phyloP scores from a whole-genome alignment of 2,888 invertebrate genomes.

The Sipha maydis region DNA sequence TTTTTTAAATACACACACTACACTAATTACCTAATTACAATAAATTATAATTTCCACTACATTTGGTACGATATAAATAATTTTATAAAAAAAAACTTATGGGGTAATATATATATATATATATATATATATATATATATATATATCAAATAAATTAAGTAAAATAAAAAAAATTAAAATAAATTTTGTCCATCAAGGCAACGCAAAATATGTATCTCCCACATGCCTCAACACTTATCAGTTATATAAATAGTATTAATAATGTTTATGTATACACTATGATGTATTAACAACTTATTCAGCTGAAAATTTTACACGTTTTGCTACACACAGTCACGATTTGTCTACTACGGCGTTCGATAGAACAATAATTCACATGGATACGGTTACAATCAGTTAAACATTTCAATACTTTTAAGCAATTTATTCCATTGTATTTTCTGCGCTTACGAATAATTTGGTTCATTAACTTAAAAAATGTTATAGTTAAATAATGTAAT shows the following conservation, averaged over 20 bases:
- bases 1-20: neutral
- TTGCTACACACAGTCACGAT: conserved; percentile 22
- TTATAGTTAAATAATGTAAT: too few relatives aligned
- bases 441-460: neutral
- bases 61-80: neutral
- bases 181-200: neutral
- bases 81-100: too few relatives aligned
- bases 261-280: neutral
- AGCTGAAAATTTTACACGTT: conserved; percentile 30
- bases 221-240: neutral
- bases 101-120: too few relatives aligned
- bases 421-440: neutral
- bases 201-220: neutral
- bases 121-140: too few relatives aligned
- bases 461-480: neutral
- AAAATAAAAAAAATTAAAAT: neutral
- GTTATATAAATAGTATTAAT: neutral
- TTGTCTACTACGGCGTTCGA: neutral
- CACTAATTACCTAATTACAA: neutral
- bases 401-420: neutral
- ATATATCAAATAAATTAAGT: too few relatives aligned
- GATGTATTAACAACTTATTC: conserved; percentile 3
- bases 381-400: neutral
- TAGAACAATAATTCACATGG: conserved; percentile 5
- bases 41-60: neutral